Conservation (phyloP, 2,113 vertebrate species). For the Pristiophorus japonicus region DNA sequence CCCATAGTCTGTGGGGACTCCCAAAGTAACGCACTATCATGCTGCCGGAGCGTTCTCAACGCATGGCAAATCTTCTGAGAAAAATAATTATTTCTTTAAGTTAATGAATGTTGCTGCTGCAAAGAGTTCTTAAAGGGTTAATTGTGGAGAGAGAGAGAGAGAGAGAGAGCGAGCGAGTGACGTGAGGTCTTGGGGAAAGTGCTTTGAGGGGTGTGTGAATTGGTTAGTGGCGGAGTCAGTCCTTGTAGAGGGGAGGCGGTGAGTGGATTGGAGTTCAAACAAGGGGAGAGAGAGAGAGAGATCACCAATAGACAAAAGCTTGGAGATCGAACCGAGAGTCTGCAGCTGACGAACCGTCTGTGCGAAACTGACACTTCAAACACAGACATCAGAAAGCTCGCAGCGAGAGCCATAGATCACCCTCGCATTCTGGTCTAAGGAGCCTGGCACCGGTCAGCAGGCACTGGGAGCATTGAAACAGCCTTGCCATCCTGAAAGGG, state of each 20-base stretch:
- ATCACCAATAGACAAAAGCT: not conserved
- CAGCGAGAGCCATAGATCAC: not conserved
- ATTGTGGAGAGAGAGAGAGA: not conserved
- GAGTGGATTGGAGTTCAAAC: not conserved
- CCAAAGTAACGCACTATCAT: not conserved
- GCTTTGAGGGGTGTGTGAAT: constrained; percentile 14
- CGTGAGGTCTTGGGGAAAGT: not conserved
- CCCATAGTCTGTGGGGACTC: not conserved
- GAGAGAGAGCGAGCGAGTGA: not conserved
- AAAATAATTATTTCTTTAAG: not conserved
- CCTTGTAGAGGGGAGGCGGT: not conserved
- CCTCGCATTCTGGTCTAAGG: too few species aligned
- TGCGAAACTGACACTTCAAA: not conserved
- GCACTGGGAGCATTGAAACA: not conserved
- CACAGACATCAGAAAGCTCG: not conserved
- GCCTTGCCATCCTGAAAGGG: not conserved
- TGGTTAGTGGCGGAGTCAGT: not conserved
- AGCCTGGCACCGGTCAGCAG: not conserved
- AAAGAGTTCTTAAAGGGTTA: not conserved
- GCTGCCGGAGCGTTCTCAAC: not conserved
- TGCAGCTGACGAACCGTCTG: not conserved
- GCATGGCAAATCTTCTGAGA: not conserved
- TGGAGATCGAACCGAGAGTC: not conserved
- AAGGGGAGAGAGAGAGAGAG: constrained; percentile 1
- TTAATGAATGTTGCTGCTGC: not conserved